Base-by-base conservation (phyloP, 2,888 invertebrate species). In the Eupeodes latifasciatus region DNA sequence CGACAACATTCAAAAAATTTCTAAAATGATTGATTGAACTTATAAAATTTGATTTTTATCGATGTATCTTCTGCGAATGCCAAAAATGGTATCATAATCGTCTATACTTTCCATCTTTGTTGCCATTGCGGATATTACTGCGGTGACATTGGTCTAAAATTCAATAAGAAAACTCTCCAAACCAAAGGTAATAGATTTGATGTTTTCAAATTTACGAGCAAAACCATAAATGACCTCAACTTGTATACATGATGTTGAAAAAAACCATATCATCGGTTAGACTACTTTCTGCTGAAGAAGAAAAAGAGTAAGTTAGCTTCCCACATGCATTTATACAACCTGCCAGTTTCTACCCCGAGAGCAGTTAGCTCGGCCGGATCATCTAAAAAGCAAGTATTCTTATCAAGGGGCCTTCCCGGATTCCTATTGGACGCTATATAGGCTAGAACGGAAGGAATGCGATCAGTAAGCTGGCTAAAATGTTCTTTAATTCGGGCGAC, bases 31-130 rank as follows among this genome's bases (percentile, higher is more conserved):
- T 44, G 64, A 88, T 85, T 55, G 3, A 40, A 6, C 57, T 36
- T 47, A 81, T 88, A 88, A 88, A 85, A 81, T 78, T 88, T 75
- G 78, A 88, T 81, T 85, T 74, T 88, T 75, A 81, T 84, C 81
- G 66, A 75, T 78, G 74, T 69, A 57, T 77, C 72, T 57, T 74
- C 51, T 27, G 27, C 3, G 40, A 9, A 40, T 47, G 62, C 81
- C 85, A 51, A 74, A 81, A 88, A 85, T 57, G 88, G 85, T 44
- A 69, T 78, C 40, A 57, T 49, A 72, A 84, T 80, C 66, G 49
- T 85, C 75, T 74, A 69, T 78, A 88, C 85, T 81, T 88, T 77
- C 81, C 84, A 64, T 72, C 76, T 12, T 40, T 40, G 40, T 9
- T 40, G 40, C 9, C 9, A 9, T 40, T 40, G 40, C 40, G 61